Percentiles rank a stretch among this genome's conserved stretches.
Conservation (phyloP, 2,797 vertebrate genomes). For the Emydoidea blandingii region DNA sequence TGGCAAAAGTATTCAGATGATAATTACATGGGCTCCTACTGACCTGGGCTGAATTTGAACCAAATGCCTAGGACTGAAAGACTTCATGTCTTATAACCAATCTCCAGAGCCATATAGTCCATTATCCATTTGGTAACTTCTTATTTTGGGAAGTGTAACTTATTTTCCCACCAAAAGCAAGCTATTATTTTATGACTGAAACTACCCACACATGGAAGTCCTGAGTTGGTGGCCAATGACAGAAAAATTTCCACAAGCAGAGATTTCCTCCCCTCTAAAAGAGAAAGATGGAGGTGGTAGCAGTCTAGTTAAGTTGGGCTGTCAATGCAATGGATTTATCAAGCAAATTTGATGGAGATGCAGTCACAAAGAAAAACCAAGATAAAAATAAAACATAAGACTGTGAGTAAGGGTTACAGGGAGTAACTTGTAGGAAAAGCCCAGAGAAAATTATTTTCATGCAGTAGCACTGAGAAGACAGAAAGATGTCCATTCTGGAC, state of each 20-base stretch:
- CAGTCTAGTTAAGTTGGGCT: not conserved
- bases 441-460: not conserved
- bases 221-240: not conserved
- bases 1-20: rapidly evolving
- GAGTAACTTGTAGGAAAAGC: not conserved
- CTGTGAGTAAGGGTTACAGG: not conserved
- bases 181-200: not conserved
- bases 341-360: not conserved
- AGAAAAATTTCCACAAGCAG: not conserved
- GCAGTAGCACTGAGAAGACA: not conserved
- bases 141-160: not conserved
- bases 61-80: not conserved
- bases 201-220: not conserved
- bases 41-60: not conserved
- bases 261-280: not conserved
- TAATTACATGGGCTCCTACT: not conserved
- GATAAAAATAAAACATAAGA: not conserved
- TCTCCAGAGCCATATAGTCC: not conserved
- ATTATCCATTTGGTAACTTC: not conserved
- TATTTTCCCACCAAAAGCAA: not conserved
- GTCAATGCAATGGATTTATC: not conserved
- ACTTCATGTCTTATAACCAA: not conserved
- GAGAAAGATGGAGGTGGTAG: not conserved
- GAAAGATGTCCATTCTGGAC: not conserved
- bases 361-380: not conserved